Evolutionary conservation across 2,797 vertebrate species (phyloP).

Genomic region (Poecilia wingei): DNA sequence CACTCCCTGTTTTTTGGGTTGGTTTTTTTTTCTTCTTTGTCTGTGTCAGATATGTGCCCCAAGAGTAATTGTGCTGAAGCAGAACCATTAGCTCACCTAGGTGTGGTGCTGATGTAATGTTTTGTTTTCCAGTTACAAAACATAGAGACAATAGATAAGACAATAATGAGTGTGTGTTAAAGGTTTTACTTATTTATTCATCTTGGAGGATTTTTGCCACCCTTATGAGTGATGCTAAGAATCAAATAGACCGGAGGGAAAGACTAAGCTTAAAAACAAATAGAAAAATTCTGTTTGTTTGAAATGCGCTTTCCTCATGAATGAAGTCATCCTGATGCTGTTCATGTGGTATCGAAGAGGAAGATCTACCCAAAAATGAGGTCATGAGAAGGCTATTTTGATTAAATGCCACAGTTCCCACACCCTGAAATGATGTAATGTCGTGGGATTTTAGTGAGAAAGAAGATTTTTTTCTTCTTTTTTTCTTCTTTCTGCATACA

Average conservation of each 20-base stretch:
- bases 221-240: constrained; percentile 18
- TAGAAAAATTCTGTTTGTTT: constrained; percentile 58
- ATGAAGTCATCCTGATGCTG: constrained; percentile 65
- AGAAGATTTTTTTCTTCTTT: constrained; percentile 74
- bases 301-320: constrained; percentile 47
- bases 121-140: constrained; percentile 25
- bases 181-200: too few relatives aligned
- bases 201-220: constrained; percentile 6
- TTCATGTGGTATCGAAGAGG: constrained; percentile 62
- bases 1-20: constrained; percentile 38
- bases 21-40: constrained; percentile 1
- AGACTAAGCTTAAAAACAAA: constrained; percentile 15
- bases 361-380: constrained; percentile 67
- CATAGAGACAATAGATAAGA: constrained; percentile 13
- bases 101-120: constrained; percentile 61
- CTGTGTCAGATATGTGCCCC: constrained; percentile 49
- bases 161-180: not conserved
- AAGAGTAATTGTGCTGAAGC: constrained; percentile 31
- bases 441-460: constrained; percentile 62
- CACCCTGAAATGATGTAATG: constrained; percentile 78
- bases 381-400: constrained; percentile 77
- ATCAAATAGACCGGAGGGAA: not conserved
- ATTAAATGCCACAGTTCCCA: constrained; percentile 71
- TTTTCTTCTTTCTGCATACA: constrained; percentile 62
- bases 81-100: constrained; percentile 37